Percentiles rank a stretch among this genome's conserved stretches.
phyloP scores from a whole-genome alignment of 2,888 invertebrate genomes.

The Kryphioiulus occultus region DNA sequence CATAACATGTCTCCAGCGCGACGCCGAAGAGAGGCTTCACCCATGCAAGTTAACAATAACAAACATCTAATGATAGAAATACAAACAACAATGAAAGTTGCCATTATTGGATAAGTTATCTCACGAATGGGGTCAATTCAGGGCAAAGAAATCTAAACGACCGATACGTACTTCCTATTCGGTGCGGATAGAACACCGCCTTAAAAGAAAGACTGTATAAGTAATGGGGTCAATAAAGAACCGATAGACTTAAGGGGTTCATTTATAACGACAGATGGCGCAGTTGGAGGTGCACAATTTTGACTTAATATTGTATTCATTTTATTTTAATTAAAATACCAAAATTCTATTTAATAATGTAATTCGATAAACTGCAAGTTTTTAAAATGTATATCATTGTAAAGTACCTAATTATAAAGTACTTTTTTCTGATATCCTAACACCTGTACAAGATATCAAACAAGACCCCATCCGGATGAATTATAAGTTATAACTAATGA shows the following conservation, averaged over 20 bases:
- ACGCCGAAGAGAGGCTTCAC: background rate
- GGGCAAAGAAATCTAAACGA: slow-evolving; percentile 25
- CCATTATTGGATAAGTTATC: slow-evolving; percentile 35
- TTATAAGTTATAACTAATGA: background rate
- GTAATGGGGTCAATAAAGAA: background rate
- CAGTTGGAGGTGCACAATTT: too few relatives aligned
- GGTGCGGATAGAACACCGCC: background rate
- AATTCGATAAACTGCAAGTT: too few relatives aligned
- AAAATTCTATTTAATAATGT: too few relatives aligned
- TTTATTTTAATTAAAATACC: too few relatives aligned
- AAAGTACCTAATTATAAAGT: too few relatives aligned
- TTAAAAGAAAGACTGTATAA: background rate
- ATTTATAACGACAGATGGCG: background rate
- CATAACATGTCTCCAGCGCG: background rate
- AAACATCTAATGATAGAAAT: slow-evolving; percentile 6
- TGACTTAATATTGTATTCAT: too few relatives aligned
- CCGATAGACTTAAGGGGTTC: background rate
- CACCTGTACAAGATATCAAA: too few relatives aligned
- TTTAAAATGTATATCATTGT: too few relatives aligned
- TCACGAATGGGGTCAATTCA: slow-evolving; percentile 26
- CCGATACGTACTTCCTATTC: background rate
- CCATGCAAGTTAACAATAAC: background rate
- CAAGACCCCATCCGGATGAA: too few relatives aligned
- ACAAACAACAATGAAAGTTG: slow-evolving; percentile 35
- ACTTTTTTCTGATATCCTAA: too few relatives aligned